phyloP scores from a whole-genome alignment of 2,888 invertebrate genomes.

The Drosophila subquinaria region DNA sequence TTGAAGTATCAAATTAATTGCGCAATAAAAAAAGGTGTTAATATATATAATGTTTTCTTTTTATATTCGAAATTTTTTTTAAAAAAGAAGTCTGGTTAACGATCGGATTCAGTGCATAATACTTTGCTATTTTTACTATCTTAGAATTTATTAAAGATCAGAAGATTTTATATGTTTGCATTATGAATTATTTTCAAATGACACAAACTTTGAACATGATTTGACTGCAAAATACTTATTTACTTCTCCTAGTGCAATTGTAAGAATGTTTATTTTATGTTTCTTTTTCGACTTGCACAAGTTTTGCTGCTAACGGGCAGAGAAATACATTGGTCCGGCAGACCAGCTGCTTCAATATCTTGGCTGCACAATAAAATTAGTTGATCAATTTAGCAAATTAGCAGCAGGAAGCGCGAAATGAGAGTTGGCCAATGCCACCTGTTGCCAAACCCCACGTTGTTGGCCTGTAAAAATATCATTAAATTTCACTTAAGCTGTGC shows the following conservation, averaged over 20 bases:
- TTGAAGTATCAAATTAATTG: too few relatives aligned
- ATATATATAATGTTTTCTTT: too few relatives aligned
- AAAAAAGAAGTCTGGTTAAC: too few relatives aligned
- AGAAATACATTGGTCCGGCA: neutral
- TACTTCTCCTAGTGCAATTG: neutral
- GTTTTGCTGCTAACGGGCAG: neutral
- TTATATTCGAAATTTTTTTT: too few relatives aligned
- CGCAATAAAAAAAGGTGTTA: too few relatives aligned
- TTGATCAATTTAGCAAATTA: slow-evolving; percentile 67
- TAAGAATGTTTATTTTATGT: neutral
- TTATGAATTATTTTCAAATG: too few relatives aligned
- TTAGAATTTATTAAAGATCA: too few relatives aligned
- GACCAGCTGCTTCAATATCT: slow-evolving; percentile 24
- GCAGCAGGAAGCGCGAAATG: slow-evolving; percentile 38
- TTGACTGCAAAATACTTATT: neutral
- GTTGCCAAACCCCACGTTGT: slow-evolving; percentile 58
- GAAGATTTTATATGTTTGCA: too few relatives aligned
- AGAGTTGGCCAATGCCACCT: slow-evolving; percentile 55
- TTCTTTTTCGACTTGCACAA: neutral
- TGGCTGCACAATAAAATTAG: slow-evolving; percentile 60
- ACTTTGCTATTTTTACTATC: too few relatives aligned
- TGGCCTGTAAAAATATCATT: slow-evolving; percentile 69
- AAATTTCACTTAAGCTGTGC: slow-evolving; percentile 75
- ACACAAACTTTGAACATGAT: neutral
- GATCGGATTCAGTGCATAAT: too few relatives aligned